phyloP scores from a whole-genome alignment of 1,140 invertebrate species.

The Pteromalus puparum region DNA sequence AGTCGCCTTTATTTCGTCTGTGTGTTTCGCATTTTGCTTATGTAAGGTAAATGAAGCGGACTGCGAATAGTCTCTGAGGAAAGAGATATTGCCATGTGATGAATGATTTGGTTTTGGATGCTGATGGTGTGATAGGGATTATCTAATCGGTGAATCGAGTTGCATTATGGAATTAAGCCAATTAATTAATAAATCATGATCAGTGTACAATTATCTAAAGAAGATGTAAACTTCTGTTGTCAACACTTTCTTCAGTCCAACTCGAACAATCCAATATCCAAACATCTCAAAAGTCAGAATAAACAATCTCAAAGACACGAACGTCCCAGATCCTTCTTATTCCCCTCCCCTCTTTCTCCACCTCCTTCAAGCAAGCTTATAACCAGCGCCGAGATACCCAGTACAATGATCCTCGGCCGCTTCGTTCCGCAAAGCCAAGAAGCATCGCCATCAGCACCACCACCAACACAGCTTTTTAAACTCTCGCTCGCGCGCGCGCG shows the following conservation, averaged over 20 bases:
- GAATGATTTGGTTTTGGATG: too few relatives aligned
- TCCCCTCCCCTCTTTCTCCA: not conserved
- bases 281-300: too few relatives aligned
- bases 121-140: too few relatives aligned
- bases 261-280: too few relatives aligned
- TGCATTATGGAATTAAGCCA: too few relatives aligned
- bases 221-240: too few relatives aligned
- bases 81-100: too few relatives aligned
- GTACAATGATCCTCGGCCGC: not conserved
- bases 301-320: not conserved
- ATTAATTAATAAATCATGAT: too few relatives aligned
- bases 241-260: too few relatives aligned
- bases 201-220: too few relatives aligned
- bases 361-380: not conserved
- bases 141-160: too few relatives aligned
- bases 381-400: not conserved
- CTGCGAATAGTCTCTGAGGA: not conserved
- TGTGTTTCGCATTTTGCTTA: not conserved
- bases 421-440: slow-evolving; percentile 25
- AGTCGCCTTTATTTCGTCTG: not conserved
- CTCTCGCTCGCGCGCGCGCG: not conserved
- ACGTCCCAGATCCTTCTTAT: not conserved
- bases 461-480: not conserved
- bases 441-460: not conserved
- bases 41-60: slow-evolving; percentile 35